Percentiles rank a stretch among this genome's conserved stretches.
These are phyloP conservation scores for Folsomia manolachei DNA, from an alignment of 2,888 invertebrate species.

Conservation along the genomic window DNA sequence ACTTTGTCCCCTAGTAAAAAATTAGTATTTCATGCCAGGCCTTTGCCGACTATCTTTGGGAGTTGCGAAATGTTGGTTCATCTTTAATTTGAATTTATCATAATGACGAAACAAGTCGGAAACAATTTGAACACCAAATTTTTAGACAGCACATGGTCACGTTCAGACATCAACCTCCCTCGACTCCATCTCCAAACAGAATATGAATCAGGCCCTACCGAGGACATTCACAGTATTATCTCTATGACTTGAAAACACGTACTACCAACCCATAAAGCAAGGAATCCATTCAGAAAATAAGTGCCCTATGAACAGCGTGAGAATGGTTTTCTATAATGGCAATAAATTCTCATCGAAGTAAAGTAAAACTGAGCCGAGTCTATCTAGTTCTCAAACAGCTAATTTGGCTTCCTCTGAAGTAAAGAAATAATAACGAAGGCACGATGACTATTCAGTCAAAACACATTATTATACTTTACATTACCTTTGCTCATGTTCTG, in stretches of 20 bases:
- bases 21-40: too few relatives aligned
- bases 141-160: neutral
- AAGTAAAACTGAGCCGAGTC: constrained; percentile 4
- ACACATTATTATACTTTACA: neutral
- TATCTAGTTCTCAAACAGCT: neutral
- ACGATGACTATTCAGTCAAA: neutral
- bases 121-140: neutral
- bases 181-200: neutral
- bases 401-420: neutral
- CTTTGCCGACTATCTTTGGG: neutral
- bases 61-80: neutral
- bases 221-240: neutral
- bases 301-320: constrained; percentile 3
- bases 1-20: neutral
- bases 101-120: neutral
- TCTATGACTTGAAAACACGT: neutral
- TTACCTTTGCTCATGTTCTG: neutral
- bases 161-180: too few relatives aligned
- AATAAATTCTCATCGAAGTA: constrained; percentile 5
- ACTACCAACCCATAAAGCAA: neutral
- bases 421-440: neutral
- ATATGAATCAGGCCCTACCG: neutral
- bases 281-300: neutral
- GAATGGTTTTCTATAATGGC: constrained; percentile 3
- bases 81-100: constrained; percentile 1